These are phyloP conservation scores for Leucophenga varia DNA, from an alignment of 1,140 invertebrate genomes.

Conservation along the genomic window DNA sequence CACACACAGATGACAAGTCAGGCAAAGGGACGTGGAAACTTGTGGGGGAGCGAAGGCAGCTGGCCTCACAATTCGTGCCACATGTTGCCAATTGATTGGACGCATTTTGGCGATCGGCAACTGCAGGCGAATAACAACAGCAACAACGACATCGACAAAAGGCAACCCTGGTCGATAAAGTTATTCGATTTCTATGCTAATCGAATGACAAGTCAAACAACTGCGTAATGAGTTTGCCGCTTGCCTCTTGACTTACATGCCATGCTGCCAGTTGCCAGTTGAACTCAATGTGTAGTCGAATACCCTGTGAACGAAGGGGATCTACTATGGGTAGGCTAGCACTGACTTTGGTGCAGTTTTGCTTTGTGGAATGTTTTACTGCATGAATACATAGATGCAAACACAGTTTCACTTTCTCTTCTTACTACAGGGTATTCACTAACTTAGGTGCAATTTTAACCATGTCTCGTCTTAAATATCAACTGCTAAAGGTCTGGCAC, in stretches of 20 bases:
- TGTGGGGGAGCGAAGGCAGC: constrained; percentile 9
- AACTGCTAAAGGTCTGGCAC: no score
- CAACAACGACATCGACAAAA: background rate
- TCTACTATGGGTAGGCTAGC: no score
- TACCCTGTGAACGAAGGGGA: no score
- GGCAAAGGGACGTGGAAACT: background rate
- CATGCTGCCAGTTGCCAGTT: constrained; percentile 18
- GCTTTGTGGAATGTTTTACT: no score
- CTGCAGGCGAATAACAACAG: constrained; percentile 2
- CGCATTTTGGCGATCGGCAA: constrained; percentile 21
- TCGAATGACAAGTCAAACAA: constrained; percentile 24
- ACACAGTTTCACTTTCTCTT: no score
- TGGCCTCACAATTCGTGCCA: constrained; percentile 16
- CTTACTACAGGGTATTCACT: no score
- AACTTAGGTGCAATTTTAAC: no score
- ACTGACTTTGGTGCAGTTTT: no score
- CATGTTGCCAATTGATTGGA: constrained; percentile 20
- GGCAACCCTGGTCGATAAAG: no score
- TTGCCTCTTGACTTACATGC: constrained; percentile 44
- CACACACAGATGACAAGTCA: constrained; percentile 31
- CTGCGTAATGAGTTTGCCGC: constrained; percentile 39
- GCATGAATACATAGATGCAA: no score
- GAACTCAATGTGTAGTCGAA: no score
- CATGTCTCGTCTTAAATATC: no score
- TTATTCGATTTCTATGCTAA: constrained; percentile 45